These are phyloP conservation scores for Pachypanchax playfairii DNA, from an alignment of 2,113 vertebrate genomes.

Conservation along the genomic window DNA sequence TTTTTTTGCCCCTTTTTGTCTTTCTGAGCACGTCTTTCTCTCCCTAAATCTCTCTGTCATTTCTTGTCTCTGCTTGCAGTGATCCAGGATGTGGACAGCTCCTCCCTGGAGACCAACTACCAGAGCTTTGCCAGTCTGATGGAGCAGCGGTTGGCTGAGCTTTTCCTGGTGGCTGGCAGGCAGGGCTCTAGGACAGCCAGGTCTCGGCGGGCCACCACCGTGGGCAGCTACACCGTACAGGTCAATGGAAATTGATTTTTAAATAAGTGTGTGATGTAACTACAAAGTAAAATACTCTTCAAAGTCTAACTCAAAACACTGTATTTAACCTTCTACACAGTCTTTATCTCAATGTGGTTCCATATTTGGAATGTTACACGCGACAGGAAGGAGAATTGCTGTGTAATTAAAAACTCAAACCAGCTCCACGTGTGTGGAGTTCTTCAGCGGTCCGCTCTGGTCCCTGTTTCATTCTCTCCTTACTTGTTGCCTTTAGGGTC, in stretches of 20 bases:
- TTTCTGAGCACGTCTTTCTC: neutral
- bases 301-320: too few relatives aligned
- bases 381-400: too few relatives aligned
- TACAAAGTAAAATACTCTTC: too few relatives aligned
- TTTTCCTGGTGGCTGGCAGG: constrained; percentile 91
- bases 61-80: constrained; percentile 76
- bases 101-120: constrained; percentile 90
- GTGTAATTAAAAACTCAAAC: too few relatives aligned
- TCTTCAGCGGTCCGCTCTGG: too few relatives aligned
- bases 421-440: too few relatives aligned
- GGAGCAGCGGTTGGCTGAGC: constrained; percentile 94
- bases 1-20: neutral
- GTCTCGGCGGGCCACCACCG: constrained; percentile 87
- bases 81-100: constrained; percentile 93
- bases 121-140: constrained; percentile 95
- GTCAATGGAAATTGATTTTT: constrained; percentile 61
- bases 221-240: constrained; percentile 94
- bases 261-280: too few relatives aligned
- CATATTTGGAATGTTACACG: too few relatives aligned
- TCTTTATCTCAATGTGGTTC: too few relatives aligned
- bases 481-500: too few relatives aligned
- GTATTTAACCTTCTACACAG: too few relatives aligned
- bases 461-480: too few relatives aligned
- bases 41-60: constrained; percentile 8
- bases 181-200: constrained; percentile 78